These are phyloP conservation scores for Eueides isabella DNA, from an alignment of 1,140 invertebrate species.

Conservation along the genomic window DNA sequence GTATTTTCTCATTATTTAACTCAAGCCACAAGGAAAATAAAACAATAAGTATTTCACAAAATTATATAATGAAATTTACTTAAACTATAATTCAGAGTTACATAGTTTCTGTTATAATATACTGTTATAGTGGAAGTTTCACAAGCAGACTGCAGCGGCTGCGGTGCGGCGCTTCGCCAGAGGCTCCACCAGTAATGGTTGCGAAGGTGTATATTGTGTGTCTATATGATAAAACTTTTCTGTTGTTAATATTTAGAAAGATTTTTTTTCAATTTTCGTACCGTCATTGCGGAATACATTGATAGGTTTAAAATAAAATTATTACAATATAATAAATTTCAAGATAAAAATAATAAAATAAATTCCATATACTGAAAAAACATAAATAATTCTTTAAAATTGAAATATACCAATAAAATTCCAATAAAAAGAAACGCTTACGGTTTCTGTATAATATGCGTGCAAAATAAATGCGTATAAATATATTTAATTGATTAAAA, in stretches of 20 bases:
- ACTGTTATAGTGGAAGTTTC: constrained; percentile 48
- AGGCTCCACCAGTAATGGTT: background rate
- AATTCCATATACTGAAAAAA: background rate
- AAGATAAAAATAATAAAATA: constrained; percentile 17
- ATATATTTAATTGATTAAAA: background rate
- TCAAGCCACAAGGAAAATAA: constrained; percentile 30
- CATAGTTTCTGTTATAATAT: constrained; percentile 51
- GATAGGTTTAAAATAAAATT: background rate
- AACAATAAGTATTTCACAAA: constrained; percentile 47
- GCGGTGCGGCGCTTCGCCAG: constrained; percentile 17
- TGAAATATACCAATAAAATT: no score
- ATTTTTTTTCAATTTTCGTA: no score
- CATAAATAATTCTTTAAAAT: background rate
- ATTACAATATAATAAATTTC: background rate
- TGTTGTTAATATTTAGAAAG: constrained; percentile 7
- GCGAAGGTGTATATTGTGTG: background rate
- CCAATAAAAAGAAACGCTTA: background rate
- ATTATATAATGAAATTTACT: constrained; percentile 58
- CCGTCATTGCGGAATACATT: no score
- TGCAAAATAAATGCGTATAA: background rate
- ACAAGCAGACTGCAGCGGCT: constrained; percentile 42
- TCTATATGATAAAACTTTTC: background rate
- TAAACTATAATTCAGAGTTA: constrained; percentile 46
- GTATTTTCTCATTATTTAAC: background rate
- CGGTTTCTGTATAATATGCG: background rate